Percentiles rank a stretch among this genome's conserved stretches.
Evolutionary conservation across 1,140 invertebrate species (phyloP).

Genomic region (Trichonephila clavipes): DNA sequence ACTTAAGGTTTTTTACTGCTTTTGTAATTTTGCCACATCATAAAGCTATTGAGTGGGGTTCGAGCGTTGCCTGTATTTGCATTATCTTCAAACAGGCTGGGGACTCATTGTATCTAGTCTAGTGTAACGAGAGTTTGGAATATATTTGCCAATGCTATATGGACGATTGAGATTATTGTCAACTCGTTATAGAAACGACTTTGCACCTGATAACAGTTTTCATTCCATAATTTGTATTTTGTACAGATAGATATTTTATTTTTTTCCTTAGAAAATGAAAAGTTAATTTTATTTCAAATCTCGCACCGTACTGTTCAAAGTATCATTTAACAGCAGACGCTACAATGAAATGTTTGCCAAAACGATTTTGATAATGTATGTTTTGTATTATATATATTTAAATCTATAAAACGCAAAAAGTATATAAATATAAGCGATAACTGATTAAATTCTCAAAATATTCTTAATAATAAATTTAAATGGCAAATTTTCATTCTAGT

Average conservation of each 20-base stretch:
- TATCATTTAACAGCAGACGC: too few species aligned
- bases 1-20: slow-evolving; percentile 1
- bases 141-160: slow-evolving; percentile 6
- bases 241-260: not conserved
- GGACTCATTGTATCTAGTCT: slow-evolving; percentile 72
- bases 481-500: too few species aligned
- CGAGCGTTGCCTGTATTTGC: slow-evolving; percentile 2
- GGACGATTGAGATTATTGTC: slow-evolving; percentile 34
- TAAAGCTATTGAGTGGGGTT: not conserved
- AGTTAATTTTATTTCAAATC: too few species aligned
- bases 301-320: too few species aligned
- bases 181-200: not conserved
- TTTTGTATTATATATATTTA: too few species aligned
- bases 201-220: not conserved
- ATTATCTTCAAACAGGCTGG: slow-evolving; percentile 1
- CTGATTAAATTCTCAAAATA: too few species aligned
- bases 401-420: too few species aligned
- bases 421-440: too few species aligned
- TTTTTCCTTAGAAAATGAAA: too few species aligned
- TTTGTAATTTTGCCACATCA: slow-evolving; percentile 45
- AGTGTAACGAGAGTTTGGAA: slow-evolving; percentile 31
- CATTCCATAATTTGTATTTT: not conserved
- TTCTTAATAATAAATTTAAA: too few species aligned
- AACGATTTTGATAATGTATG: too few species aligned
- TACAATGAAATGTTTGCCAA: too few species aligned